Evolutionary conservation across 2,797 vertebrate genomes (phyloP).

Genomic region (Peromyscus eremicus): DNA sequence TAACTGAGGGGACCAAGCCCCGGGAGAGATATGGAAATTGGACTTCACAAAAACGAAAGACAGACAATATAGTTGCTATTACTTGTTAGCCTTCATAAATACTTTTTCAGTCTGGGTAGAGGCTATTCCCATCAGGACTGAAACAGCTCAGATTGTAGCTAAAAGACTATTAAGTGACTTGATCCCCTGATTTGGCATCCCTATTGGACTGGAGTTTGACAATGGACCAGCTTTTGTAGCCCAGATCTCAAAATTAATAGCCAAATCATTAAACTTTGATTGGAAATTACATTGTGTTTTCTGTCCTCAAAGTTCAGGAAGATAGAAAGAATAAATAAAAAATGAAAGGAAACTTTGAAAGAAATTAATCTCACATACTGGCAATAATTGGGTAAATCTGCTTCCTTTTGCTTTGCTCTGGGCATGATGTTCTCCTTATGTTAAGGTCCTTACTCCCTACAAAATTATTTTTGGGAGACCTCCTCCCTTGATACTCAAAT

Average conservation of each 20-base stretch:
- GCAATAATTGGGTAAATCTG: not conserved
- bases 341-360: not conserved
- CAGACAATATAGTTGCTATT: too few relatives aligned
- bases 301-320: not conserved
- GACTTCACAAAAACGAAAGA: not conserved
- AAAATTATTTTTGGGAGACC: not conserved
- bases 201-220: too few relatives aligned
- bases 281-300: not conserved
- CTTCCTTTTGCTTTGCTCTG: not conserved
- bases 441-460: not conserved
- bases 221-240: too few relatives aligned
- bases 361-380: not conserved
- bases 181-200: too few relatives aligned
- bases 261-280: not conserved
- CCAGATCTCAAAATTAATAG: not conserved
- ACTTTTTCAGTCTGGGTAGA: not conserved
- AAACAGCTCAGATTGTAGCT: not conserved
- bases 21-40: not conserved
- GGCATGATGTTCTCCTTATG: not conserved
- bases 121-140: not conserved
- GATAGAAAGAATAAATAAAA: not conserved
- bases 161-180: not conserved
- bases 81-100: not conserved
- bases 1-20: too few relatives aligned
- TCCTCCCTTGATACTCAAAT: not conserved